These are phyloP conservation scores for Pristionchus fissidentatus DNA, from an alignment of 2,888 invertebrate genomes.

Conservation along the genomic window DNA sequence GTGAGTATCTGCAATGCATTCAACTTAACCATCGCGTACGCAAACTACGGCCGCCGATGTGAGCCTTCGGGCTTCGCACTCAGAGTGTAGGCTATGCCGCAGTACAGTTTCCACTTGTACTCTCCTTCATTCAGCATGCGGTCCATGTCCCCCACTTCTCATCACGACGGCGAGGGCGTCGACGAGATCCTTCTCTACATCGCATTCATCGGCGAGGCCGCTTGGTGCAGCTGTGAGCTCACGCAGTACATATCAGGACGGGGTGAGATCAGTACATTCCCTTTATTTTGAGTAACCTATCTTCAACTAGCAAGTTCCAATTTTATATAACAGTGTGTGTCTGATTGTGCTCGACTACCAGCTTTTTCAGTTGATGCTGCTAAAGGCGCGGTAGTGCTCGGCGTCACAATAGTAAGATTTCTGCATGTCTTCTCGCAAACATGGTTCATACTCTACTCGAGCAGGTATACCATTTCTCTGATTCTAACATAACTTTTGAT, in stretches of 20 bases:
- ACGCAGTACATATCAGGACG: not conserved
- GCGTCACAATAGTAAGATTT: not conserved
- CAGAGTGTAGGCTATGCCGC: too few relatives aligned
- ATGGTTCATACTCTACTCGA: slow-evolving; percentile 12
- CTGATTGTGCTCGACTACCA: too few relatives aligned
- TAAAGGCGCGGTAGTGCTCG: not conserved
- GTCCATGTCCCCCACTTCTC: not conserved
- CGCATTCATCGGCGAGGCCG: slow-evolving; percentile 9
- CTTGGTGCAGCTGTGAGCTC: not conserved
- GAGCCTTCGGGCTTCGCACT: too few relatives aligned
- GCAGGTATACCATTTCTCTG: not conserved
- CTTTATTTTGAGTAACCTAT: not conserved
- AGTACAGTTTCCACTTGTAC: too few relatives aligned
- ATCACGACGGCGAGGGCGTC: not conserved
- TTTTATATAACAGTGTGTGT: too few relatives aligned
- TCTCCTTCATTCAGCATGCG: slow-evolving; percentile 26
- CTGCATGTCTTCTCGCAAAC: slow-evolving; percentile 21
- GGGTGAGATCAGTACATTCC: not conserved
- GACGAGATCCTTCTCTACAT: slow-evolving; percentile 29
- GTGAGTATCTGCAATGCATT: not conserved
- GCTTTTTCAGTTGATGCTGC: not conserved
- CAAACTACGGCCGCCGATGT: too few relatives aligned
- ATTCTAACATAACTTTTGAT: not conserved
- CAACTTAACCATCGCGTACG: too few relatives aligned
- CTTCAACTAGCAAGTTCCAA: too few relatives aligned